phyloP scores from a whole-genome alignment of 2,113 vertebrate species.

The Penelope pileata region DNA sequence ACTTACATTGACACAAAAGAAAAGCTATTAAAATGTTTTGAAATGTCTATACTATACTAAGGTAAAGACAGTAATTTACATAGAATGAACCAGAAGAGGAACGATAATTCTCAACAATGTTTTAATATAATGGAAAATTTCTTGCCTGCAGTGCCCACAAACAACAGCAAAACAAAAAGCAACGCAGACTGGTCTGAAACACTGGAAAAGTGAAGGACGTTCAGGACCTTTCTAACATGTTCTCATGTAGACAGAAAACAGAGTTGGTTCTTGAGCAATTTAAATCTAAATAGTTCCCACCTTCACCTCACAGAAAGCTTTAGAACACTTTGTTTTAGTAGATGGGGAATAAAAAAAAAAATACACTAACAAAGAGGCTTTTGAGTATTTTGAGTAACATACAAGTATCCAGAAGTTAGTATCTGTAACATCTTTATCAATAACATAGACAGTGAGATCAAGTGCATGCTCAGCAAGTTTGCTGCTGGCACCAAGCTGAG shows the following conservation, averaged over 20 bases:
- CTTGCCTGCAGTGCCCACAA: not conserved
- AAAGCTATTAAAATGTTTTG: not conserved
- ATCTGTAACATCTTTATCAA: too few species aligned
- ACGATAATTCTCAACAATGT: not conserved
- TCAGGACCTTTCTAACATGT: not conserved
- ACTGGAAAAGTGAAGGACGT: not conserved
- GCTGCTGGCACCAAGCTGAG: too few species aligned
- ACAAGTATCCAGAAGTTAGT: not conserved
- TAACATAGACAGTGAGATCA: too few species aligned
- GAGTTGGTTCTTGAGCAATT: not conserved
- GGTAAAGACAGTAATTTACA: not conserved
- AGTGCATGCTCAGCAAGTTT: too few species aligned
- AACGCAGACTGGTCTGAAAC: not conserved
- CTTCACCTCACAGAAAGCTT: not conserved
- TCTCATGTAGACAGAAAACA: not conserved
- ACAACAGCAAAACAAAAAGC: not conserved
- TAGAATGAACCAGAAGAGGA: not conserved
- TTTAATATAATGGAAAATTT: not conserved
- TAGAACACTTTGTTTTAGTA: not conserved
- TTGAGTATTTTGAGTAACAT: not conserved
- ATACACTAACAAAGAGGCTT: not conserved
- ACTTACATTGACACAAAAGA: not conserved
- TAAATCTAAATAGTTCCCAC: not conserved
- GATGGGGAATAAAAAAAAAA: not conserved
- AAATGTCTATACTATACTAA: not conserved